Base-by-base conservation (phyloP, 2,888 invertebrate species). In the Nemoura dubitans region DNA sequence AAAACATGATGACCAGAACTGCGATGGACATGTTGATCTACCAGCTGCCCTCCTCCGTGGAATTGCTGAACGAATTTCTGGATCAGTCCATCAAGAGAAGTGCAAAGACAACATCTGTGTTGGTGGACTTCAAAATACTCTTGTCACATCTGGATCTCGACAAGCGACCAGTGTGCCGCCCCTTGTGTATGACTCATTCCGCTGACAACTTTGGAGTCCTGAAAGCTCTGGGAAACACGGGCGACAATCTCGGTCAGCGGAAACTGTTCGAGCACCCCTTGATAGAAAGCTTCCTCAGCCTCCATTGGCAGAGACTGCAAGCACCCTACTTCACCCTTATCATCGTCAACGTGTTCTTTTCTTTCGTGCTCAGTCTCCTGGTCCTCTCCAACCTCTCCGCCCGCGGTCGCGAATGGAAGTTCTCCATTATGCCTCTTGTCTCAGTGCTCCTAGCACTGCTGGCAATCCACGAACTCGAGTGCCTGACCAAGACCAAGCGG, bases 221-320 rank as follows among this genome's bases (percentile, higher is more conserved):
- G 6, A 29, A 81, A 3, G 81, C 81, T 27, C 30, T 81, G 29
- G 29, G 28, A n/a, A 30, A 81, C 5, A 81, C 81, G 0, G 81
- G 81, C 0, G 81, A 81, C 29, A n/a, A 30, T 0, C 30, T 81
- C n/a, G 30, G 30, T n/a, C 81, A 81, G 21, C 30, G 81, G 30
- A 81, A 30, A 29, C 81, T 81, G 5, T 81, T 81, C 81, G 81
- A 30, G 30, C 81, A 81, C 28, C 81, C 81, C 5, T 21, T 81
- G 28, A 81, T 81, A 5, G 81, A 81, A 81, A 81, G 81, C n/a
- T 81, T 81, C 29, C 81, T 81, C 29, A 30, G 81, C 29, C 81
- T 81, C 28, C 81, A 81, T 14, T 81, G 81, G 81, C 21, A 81
- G 30, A 27, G 81, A 21, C 30, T 81, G n/a, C 30, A 21, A 27